Evolutionary conservation across 1,140 invertebrate species (phyloP).

Genomic region (Pogonomyrmex barbatus): DNA sequence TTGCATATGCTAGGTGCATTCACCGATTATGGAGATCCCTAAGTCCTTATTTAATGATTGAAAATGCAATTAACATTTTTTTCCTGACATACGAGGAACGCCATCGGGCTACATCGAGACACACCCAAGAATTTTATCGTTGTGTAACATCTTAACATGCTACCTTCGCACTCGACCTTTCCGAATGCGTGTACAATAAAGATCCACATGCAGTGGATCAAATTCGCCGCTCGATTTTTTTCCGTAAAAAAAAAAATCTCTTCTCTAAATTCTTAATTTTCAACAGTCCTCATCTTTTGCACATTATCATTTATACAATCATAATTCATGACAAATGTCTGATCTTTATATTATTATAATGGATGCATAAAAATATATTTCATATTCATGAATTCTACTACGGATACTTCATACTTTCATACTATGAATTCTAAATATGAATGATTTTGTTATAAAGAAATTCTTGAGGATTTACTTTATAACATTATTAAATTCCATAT

Average conservation of each 20-base stretch:
- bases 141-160: slow-evolving; percentile 50
- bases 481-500: background rate
- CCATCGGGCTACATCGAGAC: slow-evolving; percentile 65
- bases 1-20: slow-evolving; percentile 13
- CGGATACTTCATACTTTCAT: too few relatives aligned
- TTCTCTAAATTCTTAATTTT: background rate
- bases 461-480: background rate
- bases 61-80: slow-evolving; percentile 50
- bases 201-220: background rate
- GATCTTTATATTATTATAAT: background rate
- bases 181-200: background rate
- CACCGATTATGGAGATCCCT: background rate
- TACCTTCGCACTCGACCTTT: slow-evolving; percentile 41
- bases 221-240: background rate
- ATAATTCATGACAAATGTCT: background rate
- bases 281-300: background rate
- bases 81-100: slow-evolving; percentile 55
- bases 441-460: background rate
- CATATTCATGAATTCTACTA: background rate
- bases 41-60: background rate
- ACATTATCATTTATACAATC: background rate
- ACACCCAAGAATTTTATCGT: slow-evolving; percentile 83
- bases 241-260: background rate
- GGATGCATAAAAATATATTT: background rate
- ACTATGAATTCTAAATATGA: background rate